Evolutionary conservation across 2,113 vertebrate genomes (phyloP), one percentile per base, ranked within the genome.

Genomic region (Nothocercus julius): DNA sequence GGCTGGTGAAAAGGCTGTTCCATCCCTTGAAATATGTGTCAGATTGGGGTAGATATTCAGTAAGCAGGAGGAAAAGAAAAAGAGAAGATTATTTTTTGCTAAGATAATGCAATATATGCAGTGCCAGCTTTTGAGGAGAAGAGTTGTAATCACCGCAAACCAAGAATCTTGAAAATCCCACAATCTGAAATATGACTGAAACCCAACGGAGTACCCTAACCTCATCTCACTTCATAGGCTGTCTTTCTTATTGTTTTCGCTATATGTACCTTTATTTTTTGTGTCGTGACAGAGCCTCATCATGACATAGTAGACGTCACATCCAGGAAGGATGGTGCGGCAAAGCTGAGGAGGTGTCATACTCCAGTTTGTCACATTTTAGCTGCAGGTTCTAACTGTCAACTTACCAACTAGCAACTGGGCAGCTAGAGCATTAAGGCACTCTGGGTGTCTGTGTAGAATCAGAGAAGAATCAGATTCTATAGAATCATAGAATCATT

Each of bases 131-230:
- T 1, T 1, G 34, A 87, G 63, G 73, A n/a, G 36, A 87, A 89
- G 47, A 49, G 18, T 73, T 85, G n/a, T 51, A 76, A 40, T 62
- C 62, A 75, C 84, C 74, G 19, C 53, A 47, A 78, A 54, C 58
- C 68, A 84, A 15, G 30, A 51, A 47, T 61, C 28, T 91, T 95
- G 84, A 75, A 73, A 94, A 66, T 82, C 34, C 47, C 32, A 15
- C 7, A 82, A 13, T 8, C 14, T 9, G 24, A 12, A 11, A 2
- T 47, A 24, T 22, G 42, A 64, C 44, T 82, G 74, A 91, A 82
- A 69, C 38, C 24, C 28, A 27, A 40, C 72, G 51, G 42, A 86
- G 75, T 56, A 32, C 5, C 7, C 11, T 76, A 36, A 34, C 22
- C 34, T 67, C 13, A 16, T 61, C 21, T 51, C 42, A 8, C 22